These are phyloP conservation scores for Chunga burmeisteri DNA, from an alignment of 2,113 vertebrate species.

Conservation along the genomic window DNA sequence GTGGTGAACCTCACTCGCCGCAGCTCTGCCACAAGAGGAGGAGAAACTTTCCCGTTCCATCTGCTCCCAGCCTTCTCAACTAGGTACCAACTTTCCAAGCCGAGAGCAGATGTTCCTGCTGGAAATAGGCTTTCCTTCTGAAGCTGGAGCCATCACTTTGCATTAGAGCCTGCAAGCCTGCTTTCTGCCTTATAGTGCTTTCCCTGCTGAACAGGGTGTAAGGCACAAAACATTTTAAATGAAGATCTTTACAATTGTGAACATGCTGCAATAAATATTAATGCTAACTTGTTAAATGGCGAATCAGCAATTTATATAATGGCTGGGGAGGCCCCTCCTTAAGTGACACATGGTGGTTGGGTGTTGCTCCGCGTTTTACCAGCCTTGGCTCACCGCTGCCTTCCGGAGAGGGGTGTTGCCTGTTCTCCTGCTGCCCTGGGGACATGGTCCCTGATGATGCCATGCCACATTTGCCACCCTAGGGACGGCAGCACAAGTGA, in stretches of 20 bases:
- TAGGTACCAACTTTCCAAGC: neutral
- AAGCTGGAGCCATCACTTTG: slow-evolving; percentile 67
- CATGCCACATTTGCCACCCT: fast-evolving
- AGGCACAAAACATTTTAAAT: slow-evolving; percentile 72
- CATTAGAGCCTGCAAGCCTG: slow-evolving; percentile 67
- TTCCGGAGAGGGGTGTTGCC: neutral
- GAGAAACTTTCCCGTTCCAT: slow-evolving; percentile 45
- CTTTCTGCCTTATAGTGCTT: slow-evolving; percentile 67
- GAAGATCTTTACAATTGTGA: slow-evolving; percentile 67
- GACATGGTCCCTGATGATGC: fast-evolving
- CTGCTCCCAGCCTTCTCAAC: slow-evolving; percentile 44
- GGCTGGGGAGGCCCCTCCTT: slow-evolving; percentile 43
- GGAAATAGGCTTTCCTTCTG: slow-evolving; percentile 69
- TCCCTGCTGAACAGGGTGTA: slow-evolving; percentile 67
- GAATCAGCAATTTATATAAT: slow-evolving; percentile 45
- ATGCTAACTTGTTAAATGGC: slow-evolving; percentile 51
- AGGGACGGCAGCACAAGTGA: neutral
- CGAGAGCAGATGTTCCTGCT: slow-evolving; percentile 72
- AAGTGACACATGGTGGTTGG: neutral
- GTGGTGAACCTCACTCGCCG: neutral
- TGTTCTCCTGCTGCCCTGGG: neutral
- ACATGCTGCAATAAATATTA: slow-evolving; percentile 71
- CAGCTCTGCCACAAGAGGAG: neutral
- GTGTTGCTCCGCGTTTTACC: neutral
- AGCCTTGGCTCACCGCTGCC: neutral